Conservation (phyloP, 2,888 invertebrate genomes). For the Drosophila rellima region DNA sequence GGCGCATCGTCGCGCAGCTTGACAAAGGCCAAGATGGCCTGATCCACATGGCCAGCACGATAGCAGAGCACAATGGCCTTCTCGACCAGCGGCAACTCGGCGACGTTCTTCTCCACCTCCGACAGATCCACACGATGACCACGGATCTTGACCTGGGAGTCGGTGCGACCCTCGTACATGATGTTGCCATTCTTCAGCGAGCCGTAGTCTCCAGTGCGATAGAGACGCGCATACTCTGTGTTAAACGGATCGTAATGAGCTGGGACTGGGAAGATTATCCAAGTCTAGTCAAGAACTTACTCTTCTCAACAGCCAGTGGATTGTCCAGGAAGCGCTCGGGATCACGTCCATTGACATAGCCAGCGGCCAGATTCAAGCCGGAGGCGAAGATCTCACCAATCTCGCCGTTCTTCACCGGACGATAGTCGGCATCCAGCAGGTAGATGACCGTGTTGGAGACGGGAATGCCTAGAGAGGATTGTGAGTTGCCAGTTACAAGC, state of each 20-base stretch:
- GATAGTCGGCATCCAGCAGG: conserved; percentile 91
- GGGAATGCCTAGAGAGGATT: conserved; percentile 88
- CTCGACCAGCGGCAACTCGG: conserved; percentile 89
- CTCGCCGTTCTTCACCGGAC: conserved; percentile 90
- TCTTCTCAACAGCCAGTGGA: conserved; percentile 89
- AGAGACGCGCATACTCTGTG: conserved; percentile 90
- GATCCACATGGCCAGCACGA: conserved; percentile 90
- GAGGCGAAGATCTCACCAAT: conserved; percentile 94
- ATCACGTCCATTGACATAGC: conserved; percentile 92
- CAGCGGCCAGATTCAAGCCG: conserved; percentile 92
- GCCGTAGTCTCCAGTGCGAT: conserved; percentile 94
- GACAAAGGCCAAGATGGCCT: conserved; percentile 91
- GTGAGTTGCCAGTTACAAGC: not conserved
- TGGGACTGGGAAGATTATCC: not conserved
- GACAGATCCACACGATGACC: conserved; percentile 94
- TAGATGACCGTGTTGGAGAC: conserved; percentile 93
- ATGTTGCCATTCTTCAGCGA: conserved; percentile 88
- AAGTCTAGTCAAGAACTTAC: conserved; percentile 79
- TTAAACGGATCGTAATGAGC: not conserved
- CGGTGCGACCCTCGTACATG: conserved; percentile 93
- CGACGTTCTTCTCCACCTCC: conserved; percentile 92
- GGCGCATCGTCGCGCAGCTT: conserved; percentile 86
- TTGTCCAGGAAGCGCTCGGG: conserved; percentile 91
- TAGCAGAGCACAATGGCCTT: conserved; percentile 93
- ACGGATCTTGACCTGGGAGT: conserved; percentile 94